Evolutionary conservation across 2,797 vertebrate genomes (phyloP).

Genomic region (Danionella dracula): DNA sequence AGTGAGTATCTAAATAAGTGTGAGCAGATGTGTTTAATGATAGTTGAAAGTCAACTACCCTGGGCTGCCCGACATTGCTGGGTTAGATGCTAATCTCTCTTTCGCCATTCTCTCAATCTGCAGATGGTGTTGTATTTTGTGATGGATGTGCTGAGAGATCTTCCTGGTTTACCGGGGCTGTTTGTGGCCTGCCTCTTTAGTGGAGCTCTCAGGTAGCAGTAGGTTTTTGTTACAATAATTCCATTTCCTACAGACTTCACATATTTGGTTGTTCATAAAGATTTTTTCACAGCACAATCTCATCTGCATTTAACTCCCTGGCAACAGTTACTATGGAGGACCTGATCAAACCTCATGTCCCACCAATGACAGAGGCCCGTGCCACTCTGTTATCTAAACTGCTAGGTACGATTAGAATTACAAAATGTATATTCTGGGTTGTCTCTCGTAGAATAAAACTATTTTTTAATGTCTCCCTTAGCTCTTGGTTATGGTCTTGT

Average conservation of each 20-base stretch:
- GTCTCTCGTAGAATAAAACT: too few relatives aligned
- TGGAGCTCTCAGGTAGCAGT: conserved; percentile 82
- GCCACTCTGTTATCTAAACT: conserved; percentile 80
- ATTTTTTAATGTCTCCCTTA: conserved; percentile 53
- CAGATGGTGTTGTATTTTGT: conserved; percentile 91
- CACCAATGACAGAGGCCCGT: conserved; percentile 71
- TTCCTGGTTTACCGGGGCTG: conserved; percentile 82
- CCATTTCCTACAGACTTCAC: not conserved
- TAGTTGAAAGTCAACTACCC: too few relatives aligned
- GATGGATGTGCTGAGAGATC: conserved; percentile 80
- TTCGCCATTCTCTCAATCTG: not conserved
- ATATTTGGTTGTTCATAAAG: too few relatives aligned
- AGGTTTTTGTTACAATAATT: not conserved
- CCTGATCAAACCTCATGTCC: conserved; percentile 82
- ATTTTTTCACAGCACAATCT: conserved; percentile 76
- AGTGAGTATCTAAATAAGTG: too few relatives aligned
- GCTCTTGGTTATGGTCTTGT: conserved; percentile 81
- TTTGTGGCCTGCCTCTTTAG: conserved; percentile 92
- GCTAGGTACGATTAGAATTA: conserved; percentile 66
- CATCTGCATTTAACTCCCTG: conserved; percentile 88
- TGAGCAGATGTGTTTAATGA: too few relatives aligned
- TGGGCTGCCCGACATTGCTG: too few relatives aligned
- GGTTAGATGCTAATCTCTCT: too few relatives aligned
- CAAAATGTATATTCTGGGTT: too few relatives aligned
- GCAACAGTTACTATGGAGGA: conserved; percentile 92